Evolutionary conservation across 2,888 invertebrate species (phyloP).

Genomic region (Apamea sordens): DNA sequence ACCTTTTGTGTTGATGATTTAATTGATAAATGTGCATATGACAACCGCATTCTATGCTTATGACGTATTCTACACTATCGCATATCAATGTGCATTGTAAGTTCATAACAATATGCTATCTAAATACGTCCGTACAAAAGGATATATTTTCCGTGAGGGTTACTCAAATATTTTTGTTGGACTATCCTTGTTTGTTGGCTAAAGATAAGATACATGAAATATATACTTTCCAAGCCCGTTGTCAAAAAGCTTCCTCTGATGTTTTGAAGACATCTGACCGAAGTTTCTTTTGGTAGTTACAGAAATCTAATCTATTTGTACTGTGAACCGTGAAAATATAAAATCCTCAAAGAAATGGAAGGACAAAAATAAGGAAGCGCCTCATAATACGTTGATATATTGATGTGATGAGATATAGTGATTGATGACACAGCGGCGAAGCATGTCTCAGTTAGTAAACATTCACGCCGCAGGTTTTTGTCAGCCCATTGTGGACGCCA

Average conservation of each 20-base stretch:
- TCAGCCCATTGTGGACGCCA: conserved; percentile 46
- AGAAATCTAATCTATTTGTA: background rate
- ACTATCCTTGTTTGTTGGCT: background rate
- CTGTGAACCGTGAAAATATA: background rate
- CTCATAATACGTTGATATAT: conserved; percentile 27
- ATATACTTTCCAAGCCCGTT: background rate
- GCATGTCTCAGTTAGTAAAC: conserved; percentile 59
- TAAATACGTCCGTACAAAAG: conserved; percentile 13
- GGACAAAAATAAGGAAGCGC: conserved; percentile 32
- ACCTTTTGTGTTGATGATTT: conserved; percentile 22
- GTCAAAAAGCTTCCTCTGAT: background rate
- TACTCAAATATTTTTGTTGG: conserved; percentile 1
- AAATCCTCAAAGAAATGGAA: conserved; percentile 10
- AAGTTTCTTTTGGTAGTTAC: background rate
- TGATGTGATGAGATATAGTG: too few relatives aligned
- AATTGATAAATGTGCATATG: conserved; percentile 11
- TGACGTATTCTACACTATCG: conserved; percentile 43
- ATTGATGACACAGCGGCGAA: conserved; percentile 49
- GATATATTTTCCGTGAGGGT: background rate
- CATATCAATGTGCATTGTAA: conserved; percentile 18
- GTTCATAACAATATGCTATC: conserved; percentile 43
- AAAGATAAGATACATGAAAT: background rate
- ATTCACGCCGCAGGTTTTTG: conserved; percentile 47
- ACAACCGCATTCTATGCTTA: background rate
- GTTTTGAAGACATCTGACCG: background rate